These are phyloP conservation scores for Calliscelio sp. DNA, from an alignment of 2,888 invertebrate genomes.

Conservation along the genomic window DNA sequence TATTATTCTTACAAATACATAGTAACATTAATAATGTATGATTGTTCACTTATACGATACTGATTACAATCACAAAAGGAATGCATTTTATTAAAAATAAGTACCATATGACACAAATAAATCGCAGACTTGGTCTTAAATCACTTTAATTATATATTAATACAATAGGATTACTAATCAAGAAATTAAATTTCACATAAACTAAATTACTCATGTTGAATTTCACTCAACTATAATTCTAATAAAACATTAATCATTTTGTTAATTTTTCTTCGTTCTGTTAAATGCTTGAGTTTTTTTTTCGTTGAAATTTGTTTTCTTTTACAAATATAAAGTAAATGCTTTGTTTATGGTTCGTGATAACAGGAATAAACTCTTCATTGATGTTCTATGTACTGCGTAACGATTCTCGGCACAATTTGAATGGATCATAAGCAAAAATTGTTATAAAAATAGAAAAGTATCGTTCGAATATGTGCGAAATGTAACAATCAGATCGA, in stretches of 20 bases:
- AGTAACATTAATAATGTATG: slow-evolving; percentile 34
- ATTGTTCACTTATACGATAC: slow-evolving; percentile 23
- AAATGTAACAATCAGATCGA: slow-evolving; percentile 15
- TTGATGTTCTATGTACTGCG: slow-evolving; percentile 53
- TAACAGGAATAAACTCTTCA: slow-evolving; percentile 79
- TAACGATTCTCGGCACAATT: slow-evolving; percentile 30
- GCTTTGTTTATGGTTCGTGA: slow-evolving; percentile 54
- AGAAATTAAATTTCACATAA: background rate
- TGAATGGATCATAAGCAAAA: slow-evolving; percentile 50
- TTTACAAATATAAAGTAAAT: slow-evolving; percentile 75
- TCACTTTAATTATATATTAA: no score
- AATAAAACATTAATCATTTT: no score
- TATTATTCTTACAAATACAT: slow-evolving; percentile 48
- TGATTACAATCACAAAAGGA: slow-evolving; percentile 25
- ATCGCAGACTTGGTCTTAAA: slow-evolving; percentile 22
- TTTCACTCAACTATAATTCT: no score
- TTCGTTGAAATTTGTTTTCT: background rate
- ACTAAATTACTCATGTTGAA: no score
- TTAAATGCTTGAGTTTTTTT: background rate
- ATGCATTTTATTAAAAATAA: slow-evolving; percentile 27
- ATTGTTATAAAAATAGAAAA: slow-evolving; percentile 60
- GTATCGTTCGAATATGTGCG: slow-evolving; percentile 24
- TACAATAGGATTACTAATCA: background rate
- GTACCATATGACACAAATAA: slow-evolving; percentile 35
- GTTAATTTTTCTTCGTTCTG: no score